phyloP scores from a whole-genome alignment of 37 sponge, comb jelly and placozoan species.

The Axinella damicornis region DNA sequence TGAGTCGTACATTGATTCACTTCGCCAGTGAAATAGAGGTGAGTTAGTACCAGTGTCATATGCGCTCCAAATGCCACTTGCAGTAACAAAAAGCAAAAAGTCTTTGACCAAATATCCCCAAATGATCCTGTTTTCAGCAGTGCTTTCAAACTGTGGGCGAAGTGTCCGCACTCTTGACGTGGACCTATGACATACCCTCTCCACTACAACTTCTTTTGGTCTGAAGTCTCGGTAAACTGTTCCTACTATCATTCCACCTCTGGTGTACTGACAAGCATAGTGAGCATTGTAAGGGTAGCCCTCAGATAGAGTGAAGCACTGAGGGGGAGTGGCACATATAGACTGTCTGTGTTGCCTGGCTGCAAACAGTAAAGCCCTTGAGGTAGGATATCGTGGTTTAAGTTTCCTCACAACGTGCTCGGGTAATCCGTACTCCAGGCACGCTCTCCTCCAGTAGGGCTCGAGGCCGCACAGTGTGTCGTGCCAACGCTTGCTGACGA shows the following conservation, averaged over 20 bases:
- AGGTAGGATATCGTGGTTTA: not conserved
- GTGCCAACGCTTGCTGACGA: conserved; percentile 33
- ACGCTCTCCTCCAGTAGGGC: conserved; percentile 49
- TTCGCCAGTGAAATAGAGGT: not conserved
- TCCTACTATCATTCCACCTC: conserved; percentile 10
- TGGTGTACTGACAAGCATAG: conserved; percentile 28
- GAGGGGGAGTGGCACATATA: conserved; percentile 1
- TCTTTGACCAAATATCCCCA: conserved; percentile 17
- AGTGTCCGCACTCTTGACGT: not conserved
- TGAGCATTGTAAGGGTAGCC: conserved; percentile 41
- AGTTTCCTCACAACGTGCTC: not conserved
- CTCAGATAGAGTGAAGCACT: not conserved
- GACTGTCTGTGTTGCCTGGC: conserved; percentile 5
- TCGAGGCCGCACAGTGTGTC: conserved; percentile 20
- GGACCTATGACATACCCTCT: conserved; percentile 1
- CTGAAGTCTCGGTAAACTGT: conserved; percentile 52
- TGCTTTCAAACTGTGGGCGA: not conserved
- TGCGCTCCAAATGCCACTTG: conserved; percentile 54
- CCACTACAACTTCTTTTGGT: conserved; percentile 22
- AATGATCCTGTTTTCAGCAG: conserved; percentile 24
- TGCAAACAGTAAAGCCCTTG: not conserved
- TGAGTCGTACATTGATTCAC: conserved; percentile 22
- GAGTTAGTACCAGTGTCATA: not conserved
- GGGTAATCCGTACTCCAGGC: conserved; percentile 26
- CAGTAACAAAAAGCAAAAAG: conserved; percentile 27